Evolutionary conservation across 2,113 vertebrate genomes (phyloP).

Genomic region (Etheostoma spectabile): DNA sequence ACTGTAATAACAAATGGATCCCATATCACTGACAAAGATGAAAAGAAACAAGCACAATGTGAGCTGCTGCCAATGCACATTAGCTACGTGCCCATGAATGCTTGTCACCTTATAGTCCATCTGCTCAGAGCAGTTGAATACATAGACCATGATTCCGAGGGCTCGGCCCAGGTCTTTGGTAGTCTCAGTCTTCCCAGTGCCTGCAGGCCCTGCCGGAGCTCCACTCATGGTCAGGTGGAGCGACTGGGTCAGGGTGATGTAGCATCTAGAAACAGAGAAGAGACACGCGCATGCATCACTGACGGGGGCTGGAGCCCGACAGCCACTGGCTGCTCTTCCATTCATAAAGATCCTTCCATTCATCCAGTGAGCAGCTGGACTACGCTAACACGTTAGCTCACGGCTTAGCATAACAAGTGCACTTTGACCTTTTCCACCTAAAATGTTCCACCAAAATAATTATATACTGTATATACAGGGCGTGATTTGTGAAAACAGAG

Average conservation of each 20-base stretch:
- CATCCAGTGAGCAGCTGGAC: too few relatives aligned
- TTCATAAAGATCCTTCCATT: not conserved
- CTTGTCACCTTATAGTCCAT: conserved; percentile 95
- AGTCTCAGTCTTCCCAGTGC: conserved; percentile 97
- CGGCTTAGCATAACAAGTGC: too few relatives aligned
- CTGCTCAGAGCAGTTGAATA: conserved; percentile 99
- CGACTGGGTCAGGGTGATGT: conserved; percentile 96
- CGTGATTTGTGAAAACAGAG: too few relatives aligned
- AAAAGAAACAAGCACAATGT: conserved; percentile 34
- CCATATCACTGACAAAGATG: conserved; percentile 49
- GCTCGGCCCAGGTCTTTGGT: conserved; percentile 96
- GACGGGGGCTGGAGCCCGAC: not conserved
- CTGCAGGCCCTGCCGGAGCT: conserved; percentile 93
- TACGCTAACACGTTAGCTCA: too few relatives aligned
- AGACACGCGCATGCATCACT: conserved; percentile 6
- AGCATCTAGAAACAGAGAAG: conserved; percentile 85
- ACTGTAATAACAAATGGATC: conserved; percentile 59
- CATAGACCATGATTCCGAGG: conserved; percentile 95
- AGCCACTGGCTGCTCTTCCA: not conserved
- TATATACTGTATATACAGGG: too few relatives aligned
- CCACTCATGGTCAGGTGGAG: conserved; percentile 97
- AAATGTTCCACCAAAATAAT: too few relatives aligned
- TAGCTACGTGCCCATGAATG: too few relatives aligned
- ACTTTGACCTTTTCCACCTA: too few relatives aligned
- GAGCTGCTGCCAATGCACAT: not conserved